A percentile compares a stretch with the other conserved stretches of the same genome.
Conservation (phyloP, 2,797 vertebrate genomes). For the Leptodactylus fallax region DNA sequence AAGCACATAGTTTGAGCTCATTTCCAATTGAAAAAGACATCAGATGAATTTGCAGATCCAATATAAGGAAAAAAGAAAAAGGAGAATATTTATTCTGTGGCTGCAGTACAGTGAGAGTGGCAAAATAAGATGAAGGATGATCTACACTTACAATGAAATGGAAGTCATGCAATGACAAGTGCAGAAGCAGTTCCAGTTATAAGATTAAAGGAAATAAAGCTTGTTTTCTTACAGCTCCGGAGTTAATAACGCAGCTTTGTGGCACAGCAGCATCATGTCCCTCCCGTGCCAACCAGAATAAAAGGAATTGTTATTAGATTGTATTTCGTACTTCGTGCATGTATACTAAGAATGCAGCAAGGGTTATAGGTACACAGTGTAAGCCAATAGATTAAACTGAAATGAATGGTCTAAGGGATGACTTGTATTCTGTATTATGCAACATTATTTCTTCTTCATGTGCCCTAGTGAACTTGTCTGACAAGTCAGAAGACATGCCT, state of each 20-base stretch:
- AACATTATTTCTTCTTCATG: background rate
- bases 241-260: conserved; percentile 63
- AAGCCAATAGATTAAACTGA: conserved; percentile 28
- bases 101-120: conserved; percentile 62
- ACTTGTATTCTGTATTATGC: background rate
- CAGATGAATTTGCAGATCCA: background rate
- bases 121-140: conserved; percentile 51
- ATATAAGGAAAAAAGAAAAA: background rate
- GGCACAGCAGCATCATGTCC: conserved; percentile 61
- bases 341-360: conserved; percentile 40
- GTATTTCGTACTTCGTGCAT: conserved; percentile 55
- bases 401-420: conserved; percentile 37
- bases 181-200: conserved; percentile 55
- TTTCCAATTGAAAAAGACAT: conserved; percentile 16
- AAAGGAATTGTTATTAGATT: conserved; percentile 62
- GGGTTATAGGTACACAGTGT: conserved; percentile 17
- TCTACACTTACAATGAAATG: conserved; percentile 61
- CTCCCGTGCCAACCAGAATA: conserved; percentile 64
- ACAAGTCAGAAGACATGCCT: too few relatives aligned
- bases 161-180: conserved; percentile 62
- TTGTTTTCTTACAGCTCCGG: conserved; percentile 63
- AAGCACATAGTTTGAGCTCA: background rate
- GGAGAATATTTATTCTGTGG: background rate
- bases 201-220: conserved; percentile 49
- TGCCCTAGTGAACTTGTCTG: background rate